phyloP scores from a whole-genome alignment of 2,888 invertebrate genomes.

The Paralinhomoeus sp. region DNA sequence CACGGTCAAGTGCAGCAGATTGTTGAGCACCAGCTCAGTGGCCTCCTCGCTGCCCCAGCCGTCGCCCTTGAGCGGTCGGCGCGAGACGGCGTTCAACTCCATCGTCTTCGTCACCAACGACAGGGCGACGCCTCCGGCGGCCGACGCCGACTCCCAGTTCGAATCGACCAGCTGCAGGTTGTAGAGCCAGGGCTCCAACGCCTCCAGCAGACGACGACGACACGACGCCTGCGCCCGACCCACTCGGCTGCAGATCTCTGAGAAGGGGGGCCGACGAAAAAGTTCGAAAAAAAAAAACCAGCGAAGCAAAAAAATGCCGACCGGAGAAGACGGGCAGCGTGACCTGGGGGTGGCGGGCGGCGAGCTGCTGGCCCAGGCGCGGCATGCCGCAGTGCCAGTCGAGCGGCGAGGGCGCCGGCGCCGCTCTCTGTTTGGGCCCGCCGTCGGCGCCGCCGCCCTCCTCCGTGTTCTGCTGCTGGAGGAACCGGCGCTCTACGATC shows the following conservation, averaged over 20 bases:
- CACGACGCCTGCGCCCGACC: slow-evolving; percentile 84
- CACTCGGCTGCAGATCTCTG: slow-evolving; percentile 87
- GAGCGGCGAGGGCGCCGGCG: neutral
- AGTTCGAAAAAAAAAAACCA: neutral
- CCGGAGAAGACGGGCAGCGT: slow-evolving; percentile 99
- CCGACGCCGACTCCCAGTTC: slow-evolving; percentile 43
- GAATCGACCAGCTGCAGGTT: slow-evolving; percentile 87
- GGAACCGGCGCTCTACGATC: slow-evolving; percentile 70
- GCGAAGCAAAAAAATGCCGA: slow-evolving; percentile 29
- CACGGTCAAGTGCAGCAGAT: slow-evolving; percentile 88
- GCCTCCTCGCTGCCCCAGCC: slow-evolving; percentile 96
- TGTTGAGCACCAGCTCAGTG: slow-evolving; percentile 98
- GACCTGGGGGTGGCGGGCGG: slow-evolving; percentile 77
- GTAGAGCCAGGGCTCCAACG: slow-evolving; percentile 83
- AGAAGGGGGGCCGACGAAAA: slow-evolving; percentile 12
- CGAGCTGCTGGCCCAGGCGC: slow-evolving; percentile 58
- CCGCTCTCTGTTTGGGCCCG: neutral
- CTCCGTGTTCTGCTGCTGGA: slow-evolving; percentile 38
- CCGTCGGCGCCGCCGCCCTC: slow-evolving; percentile 30
- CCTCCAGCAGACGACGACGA: slow-evolving; percentile 65
- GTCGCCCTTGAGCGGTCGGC: slow-evolving; percentile 47
- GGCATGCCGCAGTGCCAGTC: neutral
- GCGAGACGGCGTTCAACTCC: slow-evolving; percentile 26
- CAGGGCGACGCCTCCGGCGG: slow-evolving; percentile 14
- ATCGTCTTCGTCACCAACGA: slow-evolving; percentile 23